A percentile compares a stretch with the other conserved stretches of the same genome.
phyloP scores from a whole-genome alignment of 1,140 invertebrate species.

The Nasonia longicornis region DNA sequence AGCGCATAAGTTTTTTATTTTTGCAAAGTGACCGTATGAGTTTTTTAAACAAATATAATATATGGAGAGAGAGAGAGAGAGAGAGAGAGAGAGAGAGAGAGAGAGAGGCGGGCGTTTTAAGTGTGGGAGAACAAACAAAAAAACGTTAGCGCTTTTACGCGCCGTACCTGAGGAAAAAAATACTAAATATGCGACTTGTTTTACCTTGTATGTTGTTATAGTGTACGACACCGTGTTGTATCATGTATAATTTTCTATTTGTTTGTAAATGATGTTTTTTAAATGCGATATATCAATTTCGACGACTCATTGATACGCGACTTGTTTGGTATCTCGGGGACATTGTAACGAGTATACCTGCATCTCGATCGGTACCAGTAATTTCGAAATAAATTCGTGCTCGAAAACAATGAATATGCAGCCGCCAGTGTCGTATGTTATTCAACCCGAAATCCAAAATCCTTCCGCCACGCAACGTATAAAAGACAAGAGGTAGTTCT shows the following conservation, averaged over 20 bases:
- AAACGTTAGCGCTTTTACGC: constrained; percentile 21
- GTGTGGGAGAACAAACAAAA: neutral
- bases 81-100: neutral
- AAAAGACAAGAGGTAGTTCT: neutral
- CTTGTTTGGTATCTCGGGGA: constrained; percentile 6
- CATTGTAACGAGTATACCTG: constrained; percentile 29
- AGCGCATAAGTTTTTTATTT: constrained; percentile 26
- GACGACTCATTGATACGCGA: constrained; percentile 7
- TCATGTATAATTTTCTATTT: constrained; percentile 32
- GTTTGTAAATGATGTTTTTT: constrained; percentile 35
- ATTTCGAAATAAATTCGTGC: constrained; percentile 41
- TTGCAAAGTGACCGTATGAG: constrained; percentile 22
- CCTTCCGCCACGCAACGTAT: neutral
- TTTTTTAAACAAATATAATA: constrained; percentile 6
- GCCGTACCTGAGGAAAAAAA: constrained; percentile 35
- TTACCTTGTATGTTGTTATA: constrained; percentile 34
- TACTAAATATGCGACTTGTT: constrained; percentile 29
- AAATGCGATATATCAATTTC: constrained; percentile 26
- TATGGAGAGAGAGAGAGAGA: neutral
- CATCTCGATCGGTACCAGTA: constrained; percentile 26
- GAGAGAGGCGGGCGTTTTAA: neutral
- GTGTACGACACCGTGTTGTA: constrained; percentile 23
- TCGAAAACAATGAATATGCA: constrained; percentile 24
- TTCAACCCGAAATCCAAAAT: neutral
- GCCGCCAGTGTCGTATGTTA: neutral